A percentile compares a stretch with the other conserved stretches of the same genome.
These are phyloP conservation scores for Drosophila pallidifrons DNA, from an alignment of 1,140 invertebrate species.

Conservation along the genomic window DNA sequence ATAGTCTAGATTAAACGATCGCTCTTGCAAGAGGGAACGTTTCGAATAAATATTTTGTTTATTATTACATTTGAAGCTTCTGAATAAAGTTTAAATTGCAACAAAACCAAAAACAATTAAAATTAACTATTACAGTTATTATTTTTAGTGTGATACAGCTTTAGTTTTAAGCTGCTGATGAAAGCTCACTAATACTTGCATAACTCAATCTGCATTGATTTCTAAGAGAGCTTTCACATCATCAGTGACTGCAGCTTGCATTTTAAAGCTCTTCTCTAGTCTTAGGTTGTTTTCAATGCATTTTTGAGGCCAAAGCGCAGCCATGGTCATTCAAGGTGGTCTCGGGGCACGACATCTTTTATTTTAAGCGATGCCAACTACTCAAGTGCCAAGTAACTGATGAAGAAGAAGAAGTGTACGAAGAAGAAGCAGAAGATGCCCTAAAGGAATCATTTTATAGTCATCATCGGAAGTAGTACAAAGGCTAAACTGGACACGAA, in stretches of 20 bases:
- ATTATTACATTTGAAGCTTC: too few relatives aligned
- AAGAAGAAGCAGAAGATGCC: slow-evolving; percentile 48
- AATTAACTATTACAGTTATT: too few relatives aligned
- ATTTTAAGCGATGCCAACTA: slow-evolving; percentile 32
- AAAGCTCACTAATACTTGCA: too few relatives aligned
- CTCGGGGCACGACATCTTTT: slow-evolving; percentile 44
- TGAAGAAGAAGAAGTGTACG: slow-evolving; percentile 31
- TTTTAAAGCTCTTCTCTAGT: neutral
- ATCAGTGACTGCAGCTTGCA: too few relatives aligned
- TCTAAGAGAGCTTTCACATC: too few relatives aligned
- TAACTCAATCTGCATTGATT: neutral
- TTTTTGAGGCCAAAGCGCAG: neutral
- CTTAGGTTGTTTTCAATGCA: neutral
- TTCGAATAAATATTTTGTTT: too few relatives aligned
- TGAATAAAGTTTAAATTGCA: too few relatives aligned
- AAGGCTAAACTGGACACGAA: slow-evolving; percentile 28
- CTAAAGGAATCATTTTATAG: slow-evolving; percentile 76
- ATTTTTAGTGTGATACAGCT: too few relatives aligned
- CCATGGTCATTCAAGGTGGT: slow-evolving; percentile 56
- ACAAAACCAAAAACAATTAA: too few relatives aligned
- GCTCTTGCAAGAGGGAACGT: too few relatives aligned
- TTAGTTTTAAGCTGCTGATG: too few relatives aligned
- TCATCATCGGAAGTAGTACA: slow-evolving; percentile 72
- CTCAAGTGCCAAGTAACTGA: slow-evolving; percentile 58
- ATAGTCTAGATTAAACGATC: too few relatives aligned